phyloP scores from a whole-genome alignment of 2,113 vertebrate species.

The Calcarius ornatus region DNA sequence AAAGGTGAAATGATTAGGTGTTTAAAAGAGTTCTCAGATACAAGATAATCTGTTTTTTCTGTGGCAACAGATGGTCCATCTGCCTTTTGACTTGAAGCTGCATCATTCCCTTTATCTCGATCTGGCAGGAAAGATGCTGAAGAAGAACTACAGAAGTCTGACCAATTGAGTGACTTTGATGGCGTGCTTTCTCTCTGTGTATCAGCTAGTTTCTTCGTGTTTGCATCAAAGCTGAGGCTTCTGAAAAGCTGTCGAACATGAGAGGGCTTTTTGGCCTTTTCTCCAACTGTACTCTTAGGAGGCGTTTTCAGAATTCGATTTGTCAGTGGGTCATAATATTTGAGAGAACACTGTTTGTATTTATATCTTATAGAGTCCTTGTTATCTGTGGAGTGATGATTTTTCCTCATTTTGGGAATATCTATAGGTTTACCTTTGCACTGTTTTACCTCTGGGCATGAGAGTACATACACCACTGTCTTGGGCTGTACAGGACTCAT shows the following conservation, averaged over 20 bases:
- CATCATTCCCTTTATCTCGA: slow-evolving; percentile 36
- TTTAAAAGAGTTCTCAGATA: slow-evolving; percentile 50
- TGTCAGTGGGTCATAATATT: slow-evolving; percentile 79
- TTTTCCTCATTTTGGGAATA: slow-evolving; percentile 63
- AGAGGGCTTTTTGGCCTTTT: slow-evolving; percentile 55
- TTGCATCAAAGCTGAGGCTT: slow-evolving; percentile 78
- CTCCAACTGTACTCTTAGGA: slow-evolving; percentile 59
- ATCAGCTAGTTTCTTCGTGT: slow-evolving; percentile 54
- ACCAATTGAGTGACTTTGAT: slow-evolving; percentile 46
- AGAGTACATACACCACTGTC: slow-evolving; percentile 84
- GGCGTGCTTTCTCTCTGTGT: slow-evolving; percentile 32
- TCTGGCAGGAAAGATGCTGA: slow-evolving; percentile 36
- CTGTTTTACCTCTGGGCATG: slow-evolving; percentile 74
- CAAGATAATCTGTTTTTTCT: slow-evolving; percentile 33
- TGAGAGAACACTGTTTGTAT: slow-evolving; percentile 80
- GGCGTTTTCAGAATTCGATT: slow-evolving; percentile 78
- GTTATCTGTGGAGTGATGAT: slow-evolving; percentile 57
- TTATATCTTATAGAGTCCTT: slow-evolving; percentile 75
- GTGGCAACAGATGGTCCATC: slow-evolving; percentile 29
- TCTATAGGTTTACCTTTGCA: slow-evolving; percentile 42
- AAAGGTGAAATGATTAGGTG: slow-evolving; percentile 51
- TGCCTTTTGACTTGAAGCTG: slow-evolving; percentile 36
- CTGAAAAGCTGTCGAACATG: slow-evolving; percentile 77
- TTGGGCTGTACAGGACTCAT: slow-evolving; percentile 82
- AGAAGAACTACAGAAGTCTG: slow-evolving; percentile 48